Evolutionary conservation across 2,797 vertebrate genomes (phyloP).

Genomic region (Calcarius lapponicus): DNA sequence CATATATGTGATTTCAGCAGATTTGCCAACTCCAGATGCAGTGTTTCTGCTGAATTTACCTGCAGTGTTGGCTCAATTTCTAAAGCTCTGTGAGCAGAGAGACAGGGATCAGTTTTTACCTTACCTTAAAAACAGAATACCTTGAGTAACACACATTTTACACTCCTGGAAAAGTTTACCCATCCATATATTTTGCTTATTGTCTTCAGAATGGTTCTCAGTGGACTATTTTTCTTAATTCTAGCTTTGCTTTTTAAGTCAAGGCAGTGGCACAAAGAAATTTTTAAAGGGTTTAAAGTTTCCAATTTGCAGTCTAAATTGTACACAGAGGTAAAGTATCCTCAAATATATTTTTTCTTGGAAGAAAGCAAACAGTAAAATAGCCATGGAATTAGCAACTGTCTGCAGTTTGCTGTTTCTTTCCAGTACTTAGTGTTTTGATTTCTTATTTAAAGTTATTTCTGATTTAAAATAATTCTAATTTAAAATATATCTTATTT

Average conservation of each 20-base stretch:
- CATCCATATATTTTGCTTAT: background rate
- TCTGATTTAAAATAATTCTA: background rate
- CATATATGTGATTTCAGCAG: background rate
- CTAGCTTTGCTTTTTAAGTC: background rate
- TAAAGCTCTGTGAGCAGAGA: background rate
- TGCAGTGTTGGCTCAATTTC: constrained; percentile 14
- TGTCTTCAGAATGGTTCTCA: background rate
- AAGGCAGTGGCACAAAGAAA: background rate
- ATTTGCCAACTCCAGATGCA: constrained; percentile 15
- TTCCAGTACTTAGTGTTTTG: background rate
- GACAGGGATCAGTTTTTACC: background rate
- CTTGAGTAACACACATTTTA: background rate
- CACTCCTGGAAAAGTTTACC: background rate
- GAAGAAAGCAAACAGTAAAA: background rate
- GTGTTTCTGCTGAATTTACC: constrained; percentile 5
- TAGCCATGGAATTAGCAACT: background rate
- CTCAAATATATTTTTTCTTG: background rate
- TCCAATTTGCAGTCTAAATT: background rate
- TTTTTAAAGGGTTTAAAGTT: background rate
- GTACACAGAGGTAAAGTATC: background rate
- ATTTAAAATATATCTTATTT: background rate
- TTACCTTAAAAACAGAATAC: background rate
- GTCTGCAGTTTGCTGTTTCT: background rate
- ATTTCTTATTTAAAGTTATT: background rate
- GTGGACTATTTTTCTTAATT: background rate